A percentile compares a stretch with the other conserved stretches of the same genome.
These are phyloP conservation scores for Xestia c-nigrum DNA, from an alignment of 2,888 invertebrate genomes.

Conservation along the genomic window DNA sequence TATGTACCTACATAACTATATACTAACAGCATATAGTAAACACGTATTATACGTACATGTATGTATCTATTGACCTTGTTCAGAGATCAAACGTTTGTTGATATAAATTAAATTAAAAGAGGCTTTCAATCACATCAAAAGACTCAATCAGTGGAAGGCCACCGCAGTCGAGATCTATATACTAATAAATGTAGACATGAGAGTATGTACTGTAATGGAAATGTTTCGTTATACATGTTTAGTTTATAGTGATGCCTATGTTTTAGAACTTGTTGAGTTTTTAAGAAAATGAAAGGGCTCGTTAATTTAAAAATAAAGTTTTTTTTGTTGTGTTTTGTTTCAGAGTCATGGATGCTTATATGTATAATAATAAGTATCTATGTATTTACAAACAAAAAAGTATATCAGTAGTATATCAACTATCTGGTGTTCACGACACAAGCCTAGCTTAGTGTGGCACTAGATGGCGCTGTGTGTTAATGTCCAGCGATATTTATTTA, in stretches of 20 bases:
- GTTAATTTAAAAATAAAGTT: too few species aligned
- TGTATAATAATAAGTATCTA: too few species aligned
- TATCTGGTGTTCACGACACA: too few species aligned
- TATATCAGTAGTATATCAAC: too few species aligned
- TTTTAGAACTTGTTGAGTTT: not conserved
- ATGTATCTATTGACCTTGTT: conserved; percentile 34
- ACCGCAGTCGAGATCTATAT: conserved; percentile 52
- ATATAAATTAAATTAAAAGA: conserved; percentile 65
- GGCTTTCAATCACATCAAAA: conserved; percentile 67
- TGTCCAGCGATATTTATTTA: too few species aligned
- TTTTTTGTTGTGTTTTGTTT: too few species aligned
- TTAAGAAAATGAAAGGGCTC: too few species aligned
- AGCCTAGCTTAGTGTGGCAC: too few species aligned
- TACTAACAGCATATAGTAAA: not conserved
- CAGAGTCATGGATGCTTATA: too few species aligned
- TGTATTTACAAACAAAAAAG: too few species aligned
- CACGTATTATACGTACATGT: conserved; percentile 1
- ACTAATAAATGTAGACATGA: conserved; percentile 36
- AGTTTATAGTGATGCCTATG: not conserved
- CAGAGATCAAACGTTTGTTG: conserved; percentile 49
- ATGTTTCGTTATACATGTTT: conserved; percentile 24
- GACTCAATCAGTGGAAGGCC: conserved; percentile 68
- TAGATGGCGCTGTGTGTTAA: too few species aligned
- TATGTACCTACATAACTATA: not conserved
- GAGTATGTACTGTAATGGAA: conserved; percentile 36